Conservation (phyloP, 1,140 invertebrate species). For the Adoxophyes honmai region DNA sequence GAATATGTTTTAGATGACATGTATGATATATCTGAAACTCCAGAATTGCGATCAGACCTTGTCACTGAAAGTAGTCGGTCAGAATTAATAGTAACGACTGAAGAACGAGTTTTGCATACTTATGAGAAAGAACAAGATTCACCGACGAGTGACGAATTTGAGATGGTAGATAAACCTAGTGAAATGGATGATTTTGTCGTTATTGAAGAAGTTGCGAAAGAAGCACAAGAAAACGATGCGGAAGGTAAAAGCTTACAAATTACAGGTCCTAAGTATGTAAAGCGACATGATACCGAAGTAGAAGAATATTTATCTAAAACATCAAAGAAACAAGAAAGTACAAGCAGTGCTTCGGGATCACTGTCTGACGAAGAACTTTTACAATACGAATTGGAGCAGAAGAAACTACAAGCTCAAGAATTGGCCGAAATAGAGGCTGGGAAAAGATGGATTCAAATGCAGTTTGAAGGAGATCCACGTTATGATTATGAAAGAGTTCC, state of each 20-base stretch:
- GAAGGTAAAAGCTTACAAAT: slow-evolving; percentile 89
- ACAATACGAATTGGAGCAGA: slow-evolving; percentile 87
- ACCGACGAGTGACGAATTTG: slow-evolving; percentile 92
- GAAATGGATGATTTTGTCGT: slow-evolving; percentile 92
- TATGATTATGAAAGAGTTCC: slow-evolving; percentile 87
- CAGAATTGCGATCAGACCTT: slow-evolving; percentile 70
- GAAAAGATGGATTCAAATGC: slow-evolving; percentile 93
- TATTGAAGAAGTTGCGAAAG: slow-evolving; percentile 90
- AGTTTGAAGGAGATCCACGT: slow-evolving; percentile 83
- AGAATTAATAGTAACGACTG: slow-evolving; percentile 74
- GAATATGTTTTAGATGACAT: slow-evolving; percentile 80
- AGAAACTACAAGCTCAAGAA: slow-evolving; percentile 76
- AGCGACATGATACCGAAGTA: slow-evolving; percentile 84
- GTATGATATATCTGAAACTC: slow-evolving; percentile 78
- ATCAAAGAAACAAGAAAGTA: slow-evolving; percentile 74
- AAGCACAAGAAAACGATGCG: slow-evolving; percentile 87
- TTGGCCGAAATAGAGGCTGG: slow-evolving; percentile 83
- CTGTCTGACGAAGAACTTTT: slow-evolving; percentile 80
- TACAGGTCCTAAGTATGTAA: slow-evolving; percentile 73
- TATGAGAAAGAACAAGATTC: slow-evolving; percentile 83
- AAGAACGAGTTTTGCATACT: slow-evolving; percentile 76
- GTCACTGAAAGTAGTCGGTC: slow-evolving; percentile 74
- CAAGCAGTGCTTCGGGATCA: slow-evolving; percentile 78
- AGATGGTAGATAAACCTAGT: slow-evolving; percentile 90
- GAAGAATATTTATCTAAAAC: slow-evolving; percentile 82